Percentiles rank a stretch among this genome's conserved stretches.
Conservation (phyloP, 2,888 invertebrate species). For the Coleophora deauratella region DNA sequence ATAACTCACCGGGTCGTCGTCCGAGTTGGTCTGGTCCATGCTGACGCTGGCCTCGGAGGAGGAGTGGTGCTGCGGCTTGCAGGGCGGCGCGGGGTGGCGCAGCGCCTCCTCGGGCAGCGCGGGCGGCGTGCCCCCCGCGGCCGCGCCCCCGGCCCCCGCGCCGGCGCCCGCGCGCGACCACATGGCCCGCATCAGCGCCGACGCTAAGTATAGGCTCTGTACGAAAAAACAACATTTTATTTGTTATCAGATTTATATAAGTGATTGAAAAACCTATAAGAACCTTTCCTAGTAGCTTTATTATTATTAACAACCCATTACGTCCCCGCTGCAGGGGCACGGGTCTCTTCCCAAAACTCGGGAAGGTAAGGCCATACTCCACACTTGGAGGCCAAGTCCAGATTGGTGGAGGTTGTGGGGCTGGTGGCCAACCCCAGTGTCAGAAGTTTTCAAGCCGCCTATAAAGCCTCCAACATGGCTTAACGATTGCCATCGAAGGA, state of each 20-base stretch:
- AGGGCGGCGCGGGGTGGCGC: slow-evolving; percentile 64
- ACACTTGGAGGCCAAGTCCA: too few species aligned
- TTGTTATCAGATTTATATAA: slow-evolving; percentile 2
- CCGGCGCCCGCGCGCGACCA: slow-evolving; percentile 83
- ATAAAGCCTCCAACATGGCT: too few species aligned
- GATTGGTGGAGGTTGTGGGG: too few species aligned
- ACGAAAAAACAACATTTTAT: neutral
- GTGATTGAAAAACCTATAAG: too few species aligned
- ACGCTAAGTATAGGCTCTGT: slow-evolving; percentile 91
- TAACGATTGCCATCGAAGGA: too few species aligned
- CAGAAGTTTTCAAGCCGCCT: too few species aligned
- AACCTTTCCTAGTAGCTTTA: too few species aligned
- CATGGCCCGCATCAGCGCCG: slow-evolving; percentile 91
- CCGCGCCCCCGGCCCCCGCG: slow-evolving; percentile 40
- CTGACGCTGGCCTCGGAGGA: slow-evolving; percentile 88
- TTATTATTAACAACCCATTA: too few species aligned
- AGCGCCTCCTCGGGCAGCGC: slow-evolving; percentile 53
- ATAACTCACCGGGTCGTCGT: slow-evolving; percentile 77
- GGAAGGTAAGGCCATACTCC: too few species aligned
- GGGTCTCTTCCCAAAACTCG: too few species aligned
- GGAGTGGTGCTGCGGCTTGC: slow-evolving; percentile 69
- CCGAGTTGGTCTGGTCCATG: slow-evolving; percentile 86
- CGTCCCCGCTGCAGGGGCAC: too few species aligned
- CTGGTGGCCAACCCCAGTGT: too few species aligned
- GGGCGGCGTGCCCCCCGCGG: slow-evolving; percentile 44